phyloP scores from a whole-genome alignment of 2,797 vertebrate genomes.

The Podargus strigoides region DNA sequence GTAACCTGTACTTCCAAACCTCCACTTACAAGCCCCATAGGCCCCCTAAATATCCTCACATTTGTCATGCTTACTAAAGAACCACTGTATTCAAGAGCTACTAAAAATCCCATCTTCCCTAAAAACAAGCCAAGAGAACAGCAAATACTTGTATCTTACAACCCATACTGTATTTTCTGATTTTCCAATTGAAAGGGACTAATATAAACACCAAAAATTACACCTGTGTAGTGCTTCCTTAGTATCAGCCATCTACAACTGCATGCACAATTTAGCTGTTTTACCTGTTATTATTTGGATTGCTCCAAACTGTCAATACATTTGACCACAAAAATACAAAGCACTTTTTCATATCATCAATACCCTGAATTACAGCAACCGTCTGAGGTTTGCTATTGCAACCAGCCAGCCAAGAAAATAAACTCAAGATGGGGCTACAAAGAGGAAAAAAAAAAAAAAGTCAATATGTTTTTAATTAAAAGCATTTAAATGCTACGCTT shows the following conservation, averaged over 20 bases:
- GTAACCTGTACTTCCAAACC: neutral
- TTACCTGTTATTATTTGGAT: neutral
- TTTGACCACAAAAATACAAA: conserved; percentile 42
- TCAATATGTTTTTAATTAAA: conserved; percentile 39
- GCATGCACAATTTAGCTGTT: neutral
- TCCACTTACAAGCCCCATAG: neutral
- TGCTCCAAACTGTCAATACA: conserved; percentile 25
- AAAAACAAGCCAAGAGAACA: neutral
- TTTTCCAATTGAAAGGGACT: neutral
- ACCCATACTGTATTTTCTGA: neutral
- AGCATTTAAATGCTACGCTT: conserved; percentile 27
- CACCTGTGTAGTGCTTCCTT: neutral
- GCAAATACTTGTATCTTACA: neutral
- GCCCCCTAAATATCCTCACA: neutral
- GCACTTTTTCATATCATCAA: conserved; percentile 12
- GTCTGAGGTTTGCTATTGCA: conserved; percentile 1
- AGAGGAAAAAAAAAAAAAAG: neutral
- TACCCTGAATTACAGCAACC: conserved; percentile 16
- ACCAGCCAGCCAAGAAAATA: conserved; percentile 28
- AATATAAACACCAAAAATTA: neutral
- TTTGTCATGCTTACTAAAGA: neutral
- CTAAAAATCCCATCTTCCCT: neutral
- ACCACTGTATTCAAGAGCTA: neutral
- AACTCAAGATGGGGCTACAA: conserved; percentile 18
- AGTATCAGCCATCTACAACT: neutral